A percentile compares a stretch with the other conserved stretches of the same genome.
Conservation (phyloP, 2,113 vertebrate species). For the Phaethon lepturus region DNA sequence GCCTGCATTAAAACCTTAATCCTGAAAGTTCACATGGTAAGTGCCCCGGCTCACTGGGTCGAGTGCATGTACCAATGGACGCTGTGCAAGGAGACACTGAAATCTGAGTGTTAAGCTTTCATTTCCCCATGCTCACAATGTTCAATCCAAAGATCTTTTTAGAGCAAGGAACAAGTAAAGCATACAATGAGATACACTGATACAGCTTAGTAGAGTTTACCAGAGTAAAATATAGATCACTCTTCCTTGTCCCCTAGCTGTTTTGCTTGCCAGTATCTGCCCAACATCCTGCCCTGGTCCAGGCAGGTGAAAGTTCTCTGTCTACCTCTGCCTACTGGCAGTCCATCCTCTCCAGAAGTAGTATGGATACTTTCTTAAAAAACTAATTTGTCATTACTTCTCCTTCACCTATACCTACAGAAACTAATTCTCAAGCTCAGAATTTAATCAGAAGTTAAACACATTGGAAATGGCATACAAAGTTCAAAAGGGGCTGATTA, state of each 20-base stretch:
- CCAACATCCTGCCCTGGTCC: neutral
- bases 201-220: neutral
- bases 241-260: neutral
- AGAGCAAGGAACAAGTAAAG: neutral
- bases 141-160: neutral
- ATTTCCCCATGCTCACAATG: neutral
- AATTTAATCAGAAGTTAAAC: neutral
- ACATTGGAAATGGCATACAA: neutral
- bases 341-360: neutral
- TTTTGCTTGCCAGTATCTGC: neutral
- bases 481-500: accelerated
- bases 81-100: neutral
- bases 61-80: neutral
- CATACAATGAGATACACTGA: neutral
- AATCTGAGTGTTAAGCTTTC: neutral
- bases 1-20: neutral
- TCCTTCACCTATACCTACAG: neutral
- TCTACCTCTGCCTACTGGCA: neutral
- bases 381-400: neutral
- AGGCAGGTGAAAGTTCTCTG: neutral
- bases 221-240: neutral
- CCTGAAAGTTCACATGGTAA: neutral
- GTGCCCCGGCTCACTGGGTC: neutral
- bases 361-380: neutral
- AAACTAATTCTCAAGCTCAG: neutral